Conservation (phyloP, 2,888 invertebrate genomes). For the Lycocerus yunnanus region DNA sequence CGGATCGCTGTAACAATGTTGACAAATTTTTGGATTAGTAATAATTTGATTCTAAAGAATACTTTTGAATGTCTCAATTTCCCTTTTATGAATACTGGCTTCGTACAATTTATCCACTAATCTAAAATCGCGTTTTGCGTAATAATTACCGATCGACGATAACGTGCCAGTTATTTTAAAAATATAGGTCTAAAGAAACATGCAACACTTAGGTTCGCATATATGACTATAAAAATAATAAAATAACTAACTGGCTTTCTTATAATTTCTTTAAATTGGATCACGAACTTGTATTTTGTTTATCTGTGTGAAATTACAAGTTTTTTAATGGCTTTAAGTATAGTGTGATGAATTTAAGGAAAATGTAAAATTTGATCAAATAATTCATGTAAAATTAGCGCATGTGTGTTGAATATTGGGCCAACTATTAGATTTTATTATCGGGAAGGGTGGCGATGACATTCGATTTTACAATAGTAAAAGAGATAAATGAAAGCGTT, state of each 20-base stretch:
- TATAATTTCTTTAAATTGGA: slow-evolving; percentile 37
- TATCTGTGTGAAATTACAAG: slow-evolving; percentile 32
- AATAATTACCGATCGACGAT: slow-evolving; percentile 44
- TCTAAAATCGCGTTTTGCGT: slow-evolving; percentile 43
- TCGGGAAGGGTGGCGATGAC: neutral
- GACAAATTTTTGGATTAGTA: neutral
- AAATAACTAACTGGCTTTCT: slow-evolving; percentile 37
- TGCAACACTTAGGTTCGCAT: slow-evolving; percentile 34
- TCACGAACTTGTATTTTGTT: slow-evolving; percentile 37
- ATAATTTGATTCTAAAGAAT: neutral
- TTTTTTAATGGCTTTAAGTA: neutral
- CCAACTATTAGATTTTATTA: neutral
- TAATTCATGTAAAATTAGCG: neutral
- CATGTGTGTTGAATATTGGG: neutral
- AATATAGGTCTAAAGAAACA: slow-evolving; percentile 37
- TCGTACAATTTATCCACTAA: slow-evolving; percentile 32
- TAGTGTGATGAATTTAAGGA: neutral
- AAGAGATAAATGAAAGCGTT: slow-evolving; percentile 8
- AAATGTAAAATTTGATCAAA: neutral
- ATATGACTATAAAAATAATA: slow-evolving; percentile 38
- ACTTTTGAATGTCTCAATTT: slow-evolving; percentile 27
- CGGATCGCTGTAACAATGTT: neutral
- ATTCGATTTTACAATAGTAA: slow-evolving; percentile 7
- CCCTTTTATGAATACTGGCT: neutral
- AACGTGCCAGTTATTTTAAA: slow-evolving; percentile 41